Base-by-base conservation (phyloP, 2,797 vertebrate genomes). In the Spatula versicolor region DNA sequence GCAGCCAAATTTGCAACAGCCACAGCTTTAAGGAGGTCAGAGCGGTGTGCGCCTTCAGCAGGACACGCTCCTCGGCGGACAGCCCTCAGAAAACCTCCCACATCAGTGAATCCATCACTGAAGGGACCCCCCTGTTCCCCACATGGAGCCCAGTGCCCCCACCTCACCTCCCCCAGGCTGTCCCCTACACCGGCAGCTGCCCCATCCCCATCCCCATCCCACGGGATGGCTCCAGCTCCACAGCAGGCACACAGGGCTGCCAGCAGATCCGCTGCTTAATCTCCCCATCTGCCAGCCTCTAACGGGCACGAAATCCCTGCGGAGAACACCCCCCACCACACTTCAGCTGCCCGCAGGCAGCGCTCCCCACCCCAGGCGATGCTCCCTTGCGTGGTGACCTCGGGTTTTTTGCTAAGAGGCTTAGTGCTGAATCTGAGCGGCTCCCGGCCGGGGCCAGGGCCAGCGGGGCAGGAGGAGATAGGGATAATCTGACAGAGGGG, bases 331-430 rank as follows among this genome's bases (percentile, higher is more conserved):
- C 25, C 25, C 15, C 5, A 0, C 6, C 26, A n/a, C 63, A 33
- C 60, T 59, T 69, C 67, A 81, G 59, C 33, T 0, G 0, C 66
- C 67, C 74, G 78, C 60, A 11, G 17, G 45, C 77, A 35, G 48
- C 67, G 50, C 11, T 31, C 25, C 46, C 39, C 52, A n/a, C 26
- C 46, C 39, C 52, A 52, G 0, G 0, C 71, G 31, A 77, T 0
- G 30, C 88, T 78, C 63, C 64, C 85, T 73, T 73, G 25, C 1
- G 14, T 46, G 67, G 87, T 90, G 83, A 96, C 94, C 92, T 93
- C 35, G 0, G 48, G 41, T 80, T 88, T 45, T 45, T 45, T n/a
- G 73, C 4, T 96, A 97, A 97, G 95, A 94, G 54, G 95, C 93
- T 96, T 96, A 96, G 50, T 3, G 1, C 67, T 78, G 93, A 87